These are phyloP conservation scores for Erinaceus europaeus DNA, from an alignment of 2,113 vertebrate genomes.

Conservation along the genomic window DNA sequence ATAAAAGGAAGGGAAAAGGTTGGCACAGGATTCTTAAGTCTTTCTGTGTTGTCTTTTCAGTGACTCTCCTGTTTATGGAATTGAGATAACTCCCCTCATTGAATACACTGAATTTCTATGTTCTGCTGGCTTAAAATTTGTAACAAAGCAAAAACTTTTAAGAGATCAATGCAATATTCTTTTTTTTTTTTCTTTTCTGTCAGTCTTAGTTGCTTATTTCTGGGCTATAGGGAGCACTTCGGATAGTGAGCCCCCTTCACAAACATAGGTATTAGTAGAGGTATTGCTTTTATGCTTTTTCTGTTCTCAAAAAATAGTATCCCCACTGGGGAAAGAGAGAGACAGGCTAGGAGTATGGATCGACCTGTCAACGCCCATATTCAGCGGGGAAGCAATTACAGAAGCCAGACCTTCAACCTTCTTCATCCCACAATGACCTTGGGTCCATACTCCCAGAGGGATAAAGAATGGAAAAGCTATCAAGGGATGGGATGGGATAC, in stretches of 20 bases:
- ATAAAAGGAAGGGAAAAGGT: neutral
- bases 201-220: conserved; percentile 47
- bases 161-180: neutral
- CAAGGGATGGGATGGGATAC: no score
- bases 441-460: no score
- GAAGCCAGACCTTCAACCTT: no score
- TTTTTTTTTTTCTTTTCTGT: conserved; percentile 51
- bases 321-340: no score
- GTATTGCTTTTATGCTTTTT: conserved; percentile 35
- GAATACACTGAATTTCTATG: conserved; percentile 43
- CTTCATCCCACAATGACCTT: no score
- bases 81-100: conserved; percentile 39
- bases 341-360: no score
- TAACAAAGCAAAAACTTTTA: conserved; percentile 52
- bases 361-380: no score
- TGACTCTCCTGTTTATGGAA: conserved; percentile 31
- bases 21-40: conserved; percentile 25
- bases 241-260: neutral
- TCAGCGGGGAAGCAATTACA: no score
- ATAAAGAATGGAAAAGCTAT: no score
- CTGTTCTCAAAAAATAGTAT: no score
- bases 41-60: conserved; percentile 35
- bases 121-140: conserved; percentile 46
- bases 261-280: neutral
- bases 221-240: conserved; percentile 36